Percentiles rank a stretch among this genome's conserved stretches.
Conservation (phyloP, 1,140 invertebrate genomes). For the Drosophila novamexicana region DNA sequence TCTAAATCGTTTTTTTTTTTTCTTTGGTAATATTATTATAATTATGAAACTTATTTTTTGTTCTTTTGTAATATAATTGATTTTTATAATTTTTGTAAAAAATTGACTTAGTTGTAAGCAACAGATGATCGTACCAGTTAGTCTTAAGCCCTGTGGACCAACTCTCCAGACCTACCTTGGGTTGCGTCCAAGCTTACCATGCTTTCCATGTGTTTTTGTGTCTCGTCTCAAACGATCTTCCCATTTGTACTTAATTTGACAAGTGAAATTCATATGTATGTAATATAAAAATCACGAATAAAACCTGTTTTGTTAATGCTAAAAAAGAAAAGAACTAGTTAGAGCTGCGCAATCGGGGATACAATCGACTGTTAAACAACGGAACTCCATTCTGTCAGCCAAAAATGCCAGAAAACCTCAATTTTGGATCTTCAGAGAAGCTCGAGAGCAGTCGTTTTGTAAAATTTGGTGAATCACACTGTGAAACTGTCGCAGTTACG, state of each 20-base stretch:
- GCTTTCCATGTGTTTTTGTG: constrained; percentile 1
- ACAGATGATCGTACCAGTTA: constrained; percentile 18
- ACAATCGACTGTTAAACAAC: too few species aligned
- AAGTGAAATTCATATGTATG: constrained; percentile 24
- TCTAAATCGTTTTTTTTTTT: constrained; percentile 12
- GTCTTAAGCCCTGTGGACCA: constrained; percentile 20
- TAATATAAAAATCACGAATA: constrained; percentile 41
- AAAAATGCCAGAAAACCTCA: too few species aligned
- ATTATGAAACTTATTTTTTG: constrained; percentile 31
- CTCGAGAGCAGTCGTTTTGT: too few species aligned
- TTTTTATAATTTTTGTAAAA: constrained; percentile 52
- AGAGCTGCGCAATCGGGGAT: too few species aligned
- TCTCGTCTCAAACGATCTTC: not conserved
- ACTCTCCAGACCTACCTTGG: constrained; percentile 15
- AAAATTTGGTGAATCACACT: too few species aligned
- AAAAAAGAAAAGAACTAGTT: not conserved
- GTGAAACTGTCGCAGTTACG: too few species aligned
- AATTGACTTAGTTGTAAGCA: constrained; percentile 49
- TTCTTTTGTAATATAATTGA: constrained; percentile 50
- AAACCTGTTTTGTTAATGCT: constrained; percentile 63
- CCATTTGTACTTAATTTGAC: constrained; percentile 35
- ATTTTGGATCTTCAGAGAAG: too few species aligned
- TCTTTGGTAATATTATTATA: constrained; percentile 5
- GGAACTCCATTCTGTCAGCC: too few species aligned
- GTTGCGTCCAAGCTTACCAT: too few species aligned